Percentiles rank a stretch among this genome's conserved stretches.
Evolutionary conservation across 2,113 vertebrate genomes (phyloP).

Genomic region (Aepyceros melampus): DNA sequence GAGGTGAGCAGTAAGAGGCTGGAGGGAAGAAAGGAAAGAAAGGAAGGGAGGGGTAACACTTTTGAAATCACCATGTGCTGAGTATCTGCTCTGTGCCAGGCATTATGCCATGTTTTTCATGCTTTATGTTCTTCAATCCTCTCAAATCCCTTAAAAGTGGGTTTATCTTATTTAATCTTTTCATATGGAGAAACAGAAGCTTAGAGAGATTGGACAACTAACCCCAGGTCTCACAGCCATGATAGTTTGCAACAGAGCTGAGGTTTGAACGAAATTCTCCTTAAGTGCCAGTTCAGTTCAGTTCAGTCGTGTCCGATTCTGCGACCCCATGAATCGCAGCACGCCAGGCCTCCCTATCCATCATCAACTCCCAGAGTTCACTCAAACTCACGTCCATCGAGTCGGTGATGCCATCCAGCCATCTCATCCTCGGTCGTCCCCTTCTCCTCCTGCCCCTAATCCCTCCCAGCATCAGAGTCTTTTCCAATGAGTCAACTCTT

Average conservation of each 20-base stretch:
- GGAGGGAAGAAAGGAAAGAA: neutral
- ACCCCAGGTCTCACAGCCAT: neutral
- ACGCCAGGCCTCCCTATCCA: no score
- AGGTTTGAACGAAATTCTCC: neutral
- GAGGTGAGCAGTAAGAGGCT: neutral
- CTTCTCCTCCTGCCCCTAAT: no score
- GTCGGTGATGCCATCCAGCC: no score
- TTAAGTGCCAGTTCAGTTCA: no score
- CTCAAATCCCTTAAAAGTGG: neutral
- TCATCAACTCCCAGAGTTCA: no score
- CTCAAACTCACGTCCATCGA: accelerated
- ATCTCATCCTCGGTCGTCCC: no score
- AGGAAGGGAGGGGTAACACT: neutral
- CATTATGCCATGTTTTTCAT: neutral
- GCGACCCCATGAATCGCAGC: no score
- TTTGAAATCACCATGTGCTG: neutral
- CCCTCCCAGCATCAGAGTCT: no score
- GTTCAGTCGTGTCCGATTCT: no score
- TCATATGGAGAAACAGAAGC: neutral
- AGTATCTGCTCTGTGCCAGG: neutral
- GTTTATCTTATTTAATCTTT: neutral
- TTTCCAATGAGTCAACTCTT: no score
- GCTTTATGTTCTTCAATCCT: neutral
- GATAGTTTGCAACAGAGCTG: neutral
- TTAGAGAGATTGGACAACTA: neutral